Evolutionary conservation across 2,888 invertebrate genomes (phyloP).

Genomic region (Calephelis perditalis): DNA sequence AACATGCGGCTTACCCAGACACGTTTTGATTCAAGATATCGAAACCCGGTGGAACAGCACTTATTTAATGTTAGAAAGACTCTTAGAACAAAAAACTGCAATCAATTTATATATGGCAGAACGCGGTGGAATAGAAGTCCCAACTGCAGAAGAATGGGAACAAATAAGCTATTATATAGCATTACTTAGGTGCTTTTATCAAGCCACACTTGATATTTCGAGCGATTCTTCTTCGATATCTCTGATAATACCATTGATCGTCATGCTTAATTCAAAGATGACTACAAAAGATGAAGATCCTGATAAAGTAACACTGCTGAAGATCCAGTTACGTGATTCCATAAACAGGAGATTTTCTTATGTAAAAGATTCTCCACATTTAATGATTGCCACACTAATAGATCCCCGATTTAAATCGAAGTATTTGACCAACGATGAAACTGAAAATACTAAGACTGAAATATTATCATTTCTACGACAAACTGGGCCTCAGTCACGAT

Average conservation of each 20-base stretch:
- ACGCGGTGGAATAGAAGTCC: conserved; percentile 14
- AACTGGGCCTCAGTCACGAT: conserved; percentile 14
- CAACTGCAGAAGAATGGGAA: background rate
- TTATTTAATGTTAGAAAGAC: conserved; percentile 14
- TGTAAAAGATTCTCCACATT: conserved; percentile 14
- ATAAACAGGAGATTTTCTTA: conserved; percentile 14
- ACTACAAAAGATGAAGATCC: too few species aligned
- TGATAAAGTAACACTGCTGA: conserved; percentile 13
- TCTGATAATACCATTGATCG: conserved; percentile 15
- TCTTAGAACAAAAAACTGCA: conserved; percentile 17
- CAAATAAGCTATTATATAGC: too few species aligned
- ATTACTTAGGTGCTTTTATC: conserved; percentile 7
- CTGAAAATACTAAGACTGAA: conserved; percentile 15
- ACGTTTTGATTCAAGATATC: conserved; percentile 16
- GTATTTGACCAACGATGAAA: conserved; percentile 16
- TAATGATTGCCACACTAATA: conserved; percentile 11
- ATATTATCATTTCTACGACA: conserved; percentile 17
- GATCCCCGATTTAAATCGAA: conserved; percentile 14
- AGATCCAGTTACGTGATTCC: conserved; percentile 16
- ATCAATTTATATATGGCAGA: conserved; percentile 16
- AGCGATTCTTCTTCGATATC: conserved; percentile 15
- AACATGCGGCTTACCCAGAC: conserved; percentile 15
- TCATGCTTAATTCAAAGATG: conserved; percentile 6
- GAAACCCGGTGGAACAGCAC: conserved; percentile 16
- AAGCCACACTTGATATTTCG: background rate